Percentiles rank a stretch among this genome's conserved stretches.
Evolutionary conservation across 2,113 vertebrate genomes (phyloP).

Genomic region (Sphaerodactylus townsendi): DNA sequence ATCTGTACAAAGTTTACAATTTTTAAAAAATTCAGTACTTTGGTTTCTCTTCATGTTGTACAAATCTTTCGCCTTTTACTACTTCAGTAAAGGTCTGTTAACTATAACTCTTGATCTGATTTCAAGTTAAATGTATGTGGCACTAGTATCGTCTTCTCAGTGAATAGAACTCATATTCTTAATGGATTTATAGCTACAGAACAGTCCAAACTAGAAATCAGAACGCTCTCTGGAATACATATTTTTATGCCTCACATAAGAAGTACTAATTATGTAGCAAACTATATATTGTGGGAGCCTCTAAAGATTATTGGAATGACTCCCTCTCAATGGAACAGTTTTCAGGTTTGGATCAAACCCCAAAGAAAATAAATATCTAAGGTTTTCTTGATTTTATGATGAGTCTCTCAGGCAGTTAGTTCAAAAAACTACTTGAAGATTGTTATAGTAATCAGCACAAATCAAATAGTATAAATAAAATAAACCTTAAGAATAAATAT

Average conservation of each 20-base stretch:
- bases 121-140: not conserved
- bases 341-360: constrained; percentile 9
- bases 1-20: too few species aligned
- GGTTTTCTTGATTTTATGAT: constrained; percentile 5
- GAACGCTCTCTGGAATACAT: not conserved
- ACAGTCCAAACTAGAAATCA: not conserved
- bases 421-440: constrained; percentile 11
- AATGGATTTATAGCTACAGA: not conserved
- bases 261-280: not conserved
- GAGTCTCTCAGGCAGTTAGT: not conserved
- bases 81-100: not conserved
- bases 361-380: not conserved
- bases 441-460: not conserved
- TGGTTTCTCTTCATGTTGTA: too few species aligned
- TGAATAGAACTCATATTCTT: not conserved
- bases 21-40: too few species aligned
- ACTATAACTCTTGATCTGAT: not conserved
- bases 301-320: not conserved
- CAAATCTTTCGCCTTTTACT: too few species aligned
- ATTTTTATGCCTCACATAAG: not conserved
- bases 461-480: constrained; percentile 26
- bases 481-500: constrained; percentile 10
- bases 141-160: not conserved
- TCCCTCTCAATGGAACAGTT: not conserved
- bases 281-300: not conserved